Evolutionary conservation across 2,888 invertebrate genomes (phyloP).

Genomic region (Dicycla oo): DNA sequence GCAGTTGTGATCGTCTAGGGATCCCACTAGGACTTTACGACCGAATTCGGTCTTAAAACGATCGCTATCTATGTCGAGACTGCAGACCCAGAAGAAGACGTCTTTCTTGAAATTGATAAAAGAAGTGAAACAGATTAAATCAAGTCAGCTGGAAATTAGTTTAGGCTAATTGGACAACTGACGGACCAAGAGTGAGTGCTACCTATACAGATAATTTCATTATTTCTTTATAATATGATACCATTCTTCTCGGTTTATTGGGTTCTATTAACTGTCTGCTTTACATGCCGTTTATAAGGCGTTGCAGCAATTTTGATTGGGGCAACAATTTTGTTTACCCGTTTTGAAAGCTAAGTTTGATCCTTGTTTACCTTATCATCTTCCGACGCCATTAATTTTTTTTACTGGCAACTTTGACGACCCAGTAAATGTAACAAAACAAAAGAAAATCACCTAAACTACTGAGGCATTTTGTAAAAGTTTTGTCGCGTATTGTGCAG

Average conservation of each 20-base stretch:
- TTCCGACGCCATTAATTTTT: no score
- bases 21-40: no score
- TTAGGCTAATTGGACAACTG: neutral
- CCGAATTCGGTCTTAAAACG: no score
- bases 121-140: neutral
- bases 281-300: neutral
- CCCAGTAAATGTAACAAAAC: neutral
- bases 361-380: conserved; percentile 5
- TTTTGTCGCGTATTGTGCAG: neutral
- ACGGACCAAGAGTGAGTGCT: no score
- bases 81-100: no score
- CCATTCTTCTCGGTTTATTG: neutral
- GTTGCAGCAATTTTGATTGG: neutral
- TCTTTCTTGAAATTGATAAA: neutral
- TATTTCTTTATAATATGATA: neutral
- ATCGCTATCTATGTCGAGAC: no score
- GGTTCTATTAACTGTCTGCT: neutral
- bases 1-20: no score
- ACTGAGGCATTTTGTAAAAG: neutral
- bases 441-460: neutral
- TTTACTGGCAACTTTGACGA: no score
- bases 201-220: no score
- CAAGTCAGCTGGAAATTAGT: neutral
- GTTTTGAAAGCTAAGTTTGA: neutral
- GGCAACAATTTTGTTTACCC: neutral